A percentile compares a stretch with the other conserved stretches of the same genome.
phyloP scores from a whole-genome alignment of 2,113 vertebrate genomes.

The Onychostruthus taczanowskii region DNA sequence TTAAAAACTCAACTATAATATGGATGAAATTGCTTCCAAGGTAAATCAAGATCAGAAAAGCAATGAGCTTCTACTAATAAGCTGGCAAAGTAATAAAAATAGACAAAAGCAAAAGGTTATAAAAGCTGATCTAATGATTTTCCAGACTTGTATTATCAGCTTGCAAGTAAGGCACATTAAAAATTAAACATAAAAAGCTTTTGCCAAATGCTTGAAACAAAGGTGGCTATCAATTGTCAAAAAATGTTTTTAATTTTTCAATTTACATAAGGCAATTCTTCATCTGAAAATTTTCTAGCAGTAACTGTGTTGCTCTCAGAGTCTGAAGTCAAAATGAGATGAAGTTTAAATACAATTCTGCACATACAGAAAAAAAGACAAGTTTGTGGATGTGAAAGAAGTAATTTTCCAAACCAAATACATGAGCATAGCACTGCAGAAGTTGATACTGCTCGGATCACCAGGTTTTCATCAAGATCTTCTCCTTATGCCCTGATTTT shows the following conservation, averaged over 20 bases:
- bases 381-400: not conserved
- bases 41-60: not conserved
- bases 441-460: not conserved
- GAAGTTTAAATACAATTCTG: not conserved
- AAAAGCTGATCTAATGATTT: not conserved
- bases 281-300: not conserved
- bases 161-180: not conserved
- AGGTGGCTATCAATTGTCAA: not conserved
- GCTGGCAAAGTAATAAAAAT: not conserved
- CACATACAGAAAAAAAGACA: not conserved
- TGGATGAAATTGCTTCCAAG: not conserved
- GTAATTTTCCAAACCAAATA: not conserved
- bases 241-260: not conserved
- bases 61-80: not conserved
- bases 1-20: not conserved
- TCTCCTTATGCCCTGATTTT: not conserved
- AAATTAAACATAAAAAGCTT: not conserved
- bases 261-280: not conserved
- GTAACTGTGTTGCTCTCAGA: not conserved
- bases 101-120: not conserved
- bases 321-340: not conserved
- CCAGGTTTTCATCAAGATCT: not conserved
- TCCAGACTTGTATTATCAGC: not conserved
- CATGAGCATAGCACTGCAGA: not conserved
- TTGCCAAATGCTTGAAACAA: not conserved